phyloP scores from a whole-genome alignment of 2,888 invertebrate species.

The Eurytoma californica region DNA sequence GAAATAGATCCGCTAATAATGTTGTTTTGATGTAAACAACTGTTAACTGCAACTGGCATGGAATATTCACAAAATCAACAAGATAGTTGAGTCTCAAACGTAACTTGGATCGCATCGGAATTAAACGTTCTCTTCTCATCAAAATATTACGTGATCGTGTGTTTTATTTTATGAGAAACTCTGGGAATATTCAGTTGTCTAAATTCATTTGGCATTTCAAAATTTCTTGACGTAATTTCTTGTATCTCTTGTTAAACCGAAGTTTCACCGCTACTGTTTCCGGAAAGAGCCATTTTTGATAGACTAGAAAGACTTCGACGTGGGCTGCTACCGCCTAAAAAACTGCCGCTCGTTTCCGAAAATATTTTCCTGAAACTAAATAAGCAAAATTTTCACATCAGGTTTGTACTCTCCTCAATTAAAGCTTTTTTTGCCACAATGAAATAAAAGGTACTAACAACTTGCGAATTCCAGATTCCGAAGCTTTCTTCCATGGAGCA shows the following conservation, averaged over 20 bases:
- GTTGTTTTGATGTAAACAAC: conserved; percentile 43
- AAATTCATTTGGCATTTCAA: conserved; percentile 55
- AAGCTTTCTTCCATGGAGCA: conserved; percentile 91
- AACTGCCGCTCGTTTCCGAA: conserved; percentile 83
- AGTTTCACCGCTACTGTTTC: conserved; percentile 64
- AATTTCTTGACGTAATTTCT: no score
- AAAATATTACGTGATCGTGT: conserved; percentile 19
- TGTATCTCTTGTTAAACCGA: no score
- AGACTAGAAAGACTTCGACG: conserved; percentile 87
- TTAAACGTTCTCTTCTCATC: conserved; percentile 37
- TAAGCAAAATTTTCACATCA: not conserved
- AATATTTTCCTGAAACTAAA: conserved; percentile 92
- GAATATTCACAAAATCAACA: conserved; percentile 31
- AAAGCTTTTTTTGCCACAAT: not conserved
- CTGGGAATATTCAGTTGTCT: conserved; percentile 44
- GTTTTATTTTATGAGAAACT: conserved; percentile 22
- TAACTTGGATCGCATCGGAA: conserved; percentile 32
- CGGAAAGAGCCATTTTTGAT: conserved; percentile 83
- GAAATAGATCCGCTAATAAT: conserved; percentile 53
- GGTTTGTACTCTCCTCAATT: not conserved
- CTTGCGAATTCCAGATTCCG: conserved; percentile 92
- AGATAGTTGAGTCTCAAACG: conserved; percentile 43
- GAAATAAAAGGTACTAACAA: conserved; percentile 81
- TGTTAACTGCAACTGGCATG: conserved; percentile 39
- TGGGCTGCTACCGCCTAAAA: conserved; percentile 84